These are phyloP conservation scores for Pomatostomus ruficeps DNA, from an alignment of 2,113 vertebrate species.

Conservation along the genomic window DNA sequence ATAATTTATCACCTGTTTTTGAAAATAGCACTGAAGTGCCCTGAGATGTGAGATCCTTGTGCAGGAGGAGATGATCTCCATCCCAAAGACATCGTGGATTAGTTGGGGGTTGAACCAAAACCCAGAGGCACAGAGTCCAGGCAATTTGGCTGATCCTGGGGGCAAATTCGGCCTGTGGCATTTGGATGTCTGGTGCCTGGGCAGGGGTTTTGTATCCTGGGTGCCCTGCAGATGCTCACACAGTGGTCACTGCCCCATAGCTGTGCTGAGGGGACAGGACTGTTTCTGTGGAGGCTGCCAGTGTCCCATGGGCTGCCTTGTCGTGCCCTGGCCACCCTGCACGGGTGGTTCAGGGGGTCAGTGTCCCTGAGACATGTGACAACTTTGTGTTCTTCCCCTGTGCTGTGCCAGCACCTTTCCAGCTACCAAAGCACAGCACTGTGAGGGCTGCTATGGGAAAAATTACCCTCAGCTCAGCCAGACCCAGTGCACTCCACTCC, in stretches of 20 bases:
- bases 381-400: neutral
- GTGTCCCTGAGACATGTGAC: neutral
- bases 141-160: neutral
- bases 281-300: neutral
- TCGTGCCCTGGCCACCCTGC: fast-evolving
- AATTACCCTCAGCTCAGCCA: neutral
- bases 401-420: neutral
- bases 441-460: fast-evolving
- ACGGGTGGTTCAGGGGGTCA: neutral
- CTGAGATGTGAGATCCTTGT: neutral
- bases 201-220: neutral
- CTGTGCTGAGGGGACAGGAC: neutral
- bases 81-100: fast-evolving
- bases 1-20: neutral
- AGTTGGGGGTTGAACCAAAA: neutral
- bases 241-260: fast-evolving
- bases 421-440: neutral
- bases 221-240: neutral
- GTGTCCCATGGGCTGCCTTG: fast-evolving
- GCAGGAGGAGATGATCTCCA: neutral
- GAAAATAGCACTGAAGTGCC: fast-evolving
- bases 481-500: neutral
- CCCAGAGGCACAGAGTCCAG: neutral
- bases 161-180: neutral
- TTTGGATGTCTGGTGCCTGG: neutral